A percentile compares a stretch with the other conserved stretches of the same genome.
These are phyloP conservation scores for Cotesia glomerata DNA, from an alignment of 1,140 invertebrate genomes.

Conservation along the genomic window DNA sequence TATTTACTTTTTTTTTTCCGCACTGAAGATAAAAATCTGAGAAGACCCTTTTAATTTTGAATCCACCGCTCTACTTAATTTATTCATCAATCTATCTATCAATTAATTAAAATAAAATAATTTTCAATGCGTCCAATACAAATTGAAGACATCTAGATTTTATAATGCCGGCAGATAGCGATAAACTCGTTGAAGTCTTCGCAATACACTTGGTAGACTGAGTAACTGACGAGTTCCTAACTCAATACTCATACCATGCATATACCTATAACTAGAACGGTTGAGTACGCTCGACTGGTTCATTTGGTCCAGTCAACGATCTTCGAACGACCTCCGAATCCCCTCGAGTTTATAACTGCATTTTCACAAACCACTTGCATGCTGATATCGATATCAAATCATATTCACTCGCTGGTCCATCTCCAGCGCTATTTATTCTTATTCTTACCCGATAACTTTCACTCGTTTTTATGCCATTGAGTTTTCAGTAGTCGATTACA, in stretches of 20 bases:
- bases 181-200: neutral
- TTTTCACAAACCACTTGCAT: neutral
- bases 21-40: too few species aligned
- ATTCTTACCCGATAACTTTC: too few species aligned
- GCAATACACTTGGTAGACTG: neutral
- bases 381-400: neutral
- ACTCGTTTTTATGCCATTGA: too few species aligned
- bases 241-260: neutral
- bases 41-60: too few species aligned
- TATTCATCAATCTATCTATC: too few species aligned
- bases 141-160: too few species aligned
- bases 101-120: too few species aligned
- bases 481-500: too few species aligned
- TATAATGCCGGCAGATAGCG: too few species aligned
- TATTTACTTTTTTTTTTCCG: neutral
- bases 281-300: constrained; percentile 16
- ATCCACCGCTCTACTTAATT: too few species aligned
- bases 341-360: neutral
- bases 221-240: neutral
- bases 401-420: neutral
- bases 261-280: constrained; percentile 3
- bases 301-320: constrained; percentile 3
- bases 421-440: too few species aligned
- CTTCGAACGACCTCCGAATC: neutral
- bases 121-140: too few species aligned